Conservation (phyloP, 2,797 vertebrate species). For the Gymnothorax reevesii region DNA sequence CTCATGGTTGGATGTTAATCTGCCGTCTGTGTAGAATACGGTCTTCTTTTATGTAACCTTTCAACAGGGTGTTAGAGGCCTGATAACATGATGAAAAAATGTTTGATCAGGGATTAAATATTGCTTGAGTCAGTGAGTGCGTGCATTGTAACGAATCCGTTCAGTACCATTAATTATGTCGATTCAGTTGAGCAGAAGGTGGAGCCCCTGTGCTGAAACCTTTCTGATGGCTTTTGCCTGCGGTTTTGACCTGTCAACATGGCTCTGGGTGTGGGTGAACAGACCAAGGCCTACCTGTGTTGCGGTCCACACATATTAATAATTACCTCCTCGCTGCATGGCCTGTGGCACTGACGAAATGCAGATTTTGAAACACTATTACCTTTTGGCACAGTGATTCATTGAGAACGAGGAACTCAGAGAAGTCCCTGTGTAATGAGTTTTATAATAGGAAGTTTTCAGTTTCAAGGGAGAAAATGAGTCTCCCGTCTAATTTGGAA, state of each 20-base stretch:
- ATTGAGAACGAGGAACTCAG: neutral
- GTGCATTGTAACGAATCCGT: slow-evolving; percentile 12
- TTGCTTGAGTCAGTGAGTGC: slow-evolving; percentile 13
- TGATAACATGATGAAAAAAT: slow-evolving; percentile 3
- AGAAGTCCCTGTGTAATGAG: slow-evolving; percentile 7
- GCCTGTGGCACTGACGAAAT: slow-evolving; percentile 20
- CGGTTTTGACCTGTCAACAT: slow-evolving; percentile 35
- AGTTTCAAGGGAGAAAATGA: slow-evolving; percentile 15
- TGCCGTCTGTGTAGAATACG: neutral
- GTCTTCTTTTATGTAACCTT: neutral
- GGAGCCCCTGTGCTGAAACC: neutral
- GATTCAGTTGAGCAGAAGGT: slow-evolving; percentile 12
- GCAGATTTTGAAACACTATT: slow-evolving; percentile 22
- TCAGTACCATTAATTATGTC: slow-evolving; percentile 32
- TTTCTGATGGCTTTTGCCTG: slow-evolving; percentile 8
- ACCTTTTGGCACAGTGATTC: slow-evolving; percentile 15
- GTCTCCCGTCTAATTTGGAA: slow-evolving; percentile 7
- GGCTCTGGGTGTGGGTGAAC: slow-evolving; percentile 26
- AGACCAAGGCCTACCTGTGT: slow-evolving; percentile 28
- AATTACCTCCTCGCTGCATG: neutral
- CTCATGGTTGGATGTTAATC: neutral
- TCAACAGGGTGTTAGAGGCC: neutral
- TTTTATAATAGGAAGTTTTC: slow-evolving; percentile 21
- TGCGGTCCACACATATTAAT: neutral
- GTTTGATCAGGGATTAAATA: slow-evolving; percentile 34